phyloP scores from a whole-genome alignment of 2,888 invertebrate genomes.

The Caradrina kadenii region DNA sequence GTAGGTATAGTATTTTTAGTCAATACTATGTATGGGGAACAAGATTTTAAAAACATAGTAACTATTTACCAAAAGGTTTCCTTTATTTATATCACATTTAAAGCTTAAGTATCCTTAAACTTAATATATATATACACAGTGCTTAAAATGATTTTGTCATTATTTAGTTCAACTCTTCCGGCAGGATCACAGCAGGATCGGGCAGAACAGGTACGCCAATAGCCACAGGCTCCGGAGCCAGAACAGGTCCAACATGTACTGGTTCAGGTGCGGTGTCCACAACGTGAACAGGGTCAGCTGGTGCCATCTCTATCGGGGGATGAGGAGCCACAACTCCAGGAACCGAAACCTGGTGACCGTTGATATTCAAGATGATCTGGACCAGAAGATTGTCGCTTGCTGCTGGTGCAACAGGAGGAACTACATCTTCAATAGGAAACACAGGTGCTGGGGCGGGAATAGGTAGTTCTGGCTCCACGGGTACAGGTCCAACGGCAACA shows the following conservation, averaged over 20 bases:
- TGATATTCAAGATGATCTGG: conserved; percentile 73
- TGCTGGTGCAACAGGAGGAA: conserved; percentile 22
- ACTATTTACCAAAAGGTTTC: not conserved
- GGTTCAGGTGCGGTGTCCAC: conserved; percentile 48
- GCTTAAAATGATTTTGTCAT: not conserved
- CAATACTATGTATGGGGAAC: too few species aligned
- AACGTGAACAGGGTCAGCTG: conserved; percentile 42
- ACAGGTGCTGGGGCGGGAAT: conserved; percentile 35
- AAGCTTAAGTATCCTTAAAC: not conserved
- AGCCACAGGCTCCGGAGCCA: conserved; percentile 25
- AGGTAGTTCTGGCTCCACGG: conserved; percentile 26
- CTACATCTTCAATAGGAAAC: conserved; percentile 9
- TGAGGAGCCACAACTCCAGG: conserved; percentile 51
- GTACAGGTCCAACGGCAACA: conserved; percentile 47
- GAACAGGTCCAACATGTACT: conserved; percentile 37
- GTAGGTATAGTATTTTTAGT: too few species aligned
- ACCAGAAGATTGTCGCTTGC: conserved; percentile 56
- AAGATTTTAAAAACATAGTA: not conserved
- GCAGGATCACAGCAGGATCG: conserved; percentile 49
- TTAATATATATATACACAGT: not conserved
- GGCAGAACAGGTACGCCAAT: conserved; percentile 51
- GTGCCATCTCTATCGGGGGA: conserved; percentile 19
- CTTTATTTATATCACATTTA: conserved; percentile 22
- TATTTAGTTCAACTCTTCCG: conserved; percentile 62
- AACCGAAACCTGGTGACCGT: conserved; percentile 41